Evolutionary conservation across 1,140 invertebrate genomes (phyloP).

Genomic region (Leptestheria dahalacensis): DNA sequence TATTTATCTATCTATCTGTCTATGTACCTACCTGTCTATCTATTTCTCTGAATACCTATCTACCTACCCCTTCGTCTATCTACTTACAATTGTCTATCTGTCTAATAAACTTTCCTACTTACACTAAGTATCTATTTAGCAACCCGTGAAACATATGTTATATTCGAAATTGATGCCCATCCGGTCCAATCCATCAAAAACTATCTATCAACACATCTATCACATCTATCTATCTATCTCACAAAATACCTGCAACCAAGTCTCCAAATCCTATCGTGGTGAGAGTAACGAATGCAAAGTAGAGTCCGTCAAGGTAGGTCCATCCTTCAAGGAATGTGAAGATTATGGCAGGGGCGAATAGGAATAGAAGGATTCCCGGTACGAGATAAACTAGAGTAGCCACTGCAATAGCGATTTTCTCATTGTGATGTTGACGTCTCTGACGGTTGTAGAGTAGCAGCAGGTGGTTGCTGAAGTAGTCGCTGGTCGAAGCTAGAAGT

Average conservation of each 20-base stretch:
- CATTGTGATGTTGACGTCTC: slow-evolving; percentile 21
- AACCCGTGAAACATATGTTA: no score
- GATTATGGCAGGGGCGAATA: slow-evolving; percentile 34
- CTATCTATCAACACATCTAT: no score
- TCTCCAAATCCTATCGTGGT: slow-evolving; percentile 39
- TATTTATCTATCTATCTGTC: no score
- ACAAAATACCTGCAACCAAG: slow-evolving; percentile 30
- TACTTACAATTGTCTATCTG: no score
- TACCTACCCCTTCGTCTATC: no score
- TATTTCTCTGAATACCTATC: no score
- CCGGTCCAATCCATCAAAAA: no score
- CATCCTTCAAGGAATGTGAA: slow-evolving; percentile 35
- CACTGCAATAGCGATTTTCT: slow-evolving; percentile 7
- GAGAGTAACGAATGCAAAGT: slow-evolving; percentile 37
- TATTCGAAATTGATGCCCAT: no score
- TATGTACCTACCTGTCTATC: no score
- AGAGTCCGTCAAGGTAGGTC: slow-evolving; percentile 35
- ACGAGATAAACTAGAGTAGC: slow-evolving; percentile 22
- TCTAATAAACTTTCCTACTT: no score
- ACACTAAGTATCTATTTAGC: no score
- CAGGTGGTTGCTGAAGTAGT: slow-evolving; percentile 25
- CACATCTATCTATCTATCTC: no score
- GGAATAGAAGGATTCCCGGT: slow-evolving; percentile 33
- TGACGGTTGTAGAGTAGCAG: slow-evolving; percentile 28
- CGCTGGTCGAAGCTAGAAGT: slow-evolving; percentile 18